Evolutionary conservation across 2,113 vertebrate genomes (phyloP).

Genomic region (Nycticebus coucang): DNA sequence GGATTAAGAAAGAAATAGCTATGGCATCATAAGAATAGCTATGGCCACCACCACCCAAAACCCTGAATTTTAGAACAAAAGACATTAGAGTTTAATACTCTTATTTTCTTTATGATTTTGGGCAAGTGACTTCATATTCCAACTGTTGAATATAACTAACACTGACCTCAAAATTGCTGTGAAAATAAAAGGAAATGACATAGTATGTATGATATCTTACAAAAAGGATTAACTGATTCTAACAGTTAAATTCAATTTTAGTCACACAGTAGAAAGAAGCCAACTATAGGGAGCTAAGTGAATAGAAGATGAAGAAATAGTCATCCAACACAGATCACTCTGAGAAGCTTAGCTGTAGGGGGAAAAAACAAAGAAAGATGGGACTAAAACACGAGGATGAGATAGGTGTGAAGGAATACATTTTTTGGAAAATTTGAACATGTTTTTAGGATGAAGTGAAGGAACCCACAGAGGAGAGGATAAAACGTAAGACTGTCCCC

Average conservation of each 20-base stretch:
- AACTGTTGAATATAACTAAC: background rate
- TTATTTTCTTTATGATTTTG: background rate
- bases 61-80: slow-evolving; percentile 24
- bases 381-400: background rate
- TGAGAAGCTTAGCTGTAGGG: background rate
- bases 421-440: background rate
- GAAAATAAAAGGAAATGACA: slow-evolving; percentile 13
- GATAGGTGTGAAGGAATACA: background rate
- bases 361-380: background rate
- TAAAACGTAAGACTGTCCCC: background rate
- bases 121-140: background rate
- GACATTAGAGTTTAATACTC: background rate
- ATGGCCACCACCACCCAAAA: background rate
- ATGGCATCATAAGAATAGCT: background rate
- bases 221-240: background rate
- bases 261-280: background rate
- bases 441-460: background rate
- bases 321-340: background rate
- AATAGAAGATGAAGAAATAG: slow-evolving; percentile 6
- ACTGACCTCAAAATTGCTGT: background rate
- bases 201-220: background rate
- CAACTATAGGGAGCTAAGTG: background rate
- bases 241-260: slow-evolving; percentile 33
- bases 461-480: background rate
- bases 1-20: background rate